Conservation (phyloP, 2,113 vertebrate species). For the Eclectus roratus region DNA sequence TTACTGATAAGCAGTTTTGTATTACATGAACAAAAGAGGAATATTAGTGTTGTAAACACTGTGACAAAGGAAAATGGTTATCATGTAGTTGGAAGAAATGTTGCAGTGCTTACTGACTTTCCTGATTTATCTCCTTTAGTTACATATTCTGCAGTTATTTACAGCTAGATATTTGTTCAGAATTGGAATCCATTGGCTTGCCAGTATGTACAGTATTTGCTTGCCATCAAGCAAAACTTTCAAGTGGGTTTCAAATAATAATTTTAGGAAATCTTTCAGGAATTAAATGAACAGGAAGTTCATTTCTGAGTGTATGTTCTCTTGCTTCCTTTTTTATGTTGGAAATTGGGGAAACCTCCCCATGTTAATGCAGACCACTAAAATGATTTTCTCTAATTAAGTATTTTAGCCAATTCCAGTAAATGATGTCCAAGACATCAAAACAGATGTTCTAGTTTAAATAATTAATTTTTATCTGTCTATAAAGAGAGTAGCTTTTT, state of each 20-base stretch:
- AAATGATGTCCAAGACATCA: background rate
- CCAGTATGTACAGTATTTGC: background rate
- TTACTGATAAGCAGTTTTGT: background rate
- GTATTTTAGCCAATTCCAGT: background rate
- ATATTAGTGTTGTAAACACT: background rate
- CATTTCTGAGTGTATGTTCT: background rate
- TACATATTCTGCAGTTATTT: background rate
- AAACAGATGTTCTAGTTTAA: background rate
- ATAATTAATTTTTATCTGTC: background rate
- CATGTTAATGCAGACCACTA: background rate
- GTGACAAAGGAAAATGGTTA: background rate
- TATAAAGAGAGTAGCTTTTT: background rate
- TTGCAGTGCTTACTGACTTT: background rate
- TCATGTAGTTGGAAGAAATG: background rate
- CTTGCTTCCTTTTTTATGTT: background rate
- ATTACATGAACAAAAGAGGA: background rate
- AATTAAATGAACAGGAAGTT: background rate
- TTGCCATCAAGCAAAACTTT: background rate
- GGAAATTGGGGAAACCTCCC: background rate
- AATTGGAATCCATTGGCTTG: background rate
- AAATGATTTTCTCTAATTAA: background rate
- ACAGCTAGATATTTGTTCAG: background rate
- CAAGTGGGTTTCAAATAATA: background rate
- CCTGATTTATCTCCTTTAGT: background rate
- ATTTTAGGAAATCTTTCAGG: background rate